phyloP scores from a whole-genome alignment of 2,113 vertebrate genomes.

The Tetraodon nigroviridis region DNA sequence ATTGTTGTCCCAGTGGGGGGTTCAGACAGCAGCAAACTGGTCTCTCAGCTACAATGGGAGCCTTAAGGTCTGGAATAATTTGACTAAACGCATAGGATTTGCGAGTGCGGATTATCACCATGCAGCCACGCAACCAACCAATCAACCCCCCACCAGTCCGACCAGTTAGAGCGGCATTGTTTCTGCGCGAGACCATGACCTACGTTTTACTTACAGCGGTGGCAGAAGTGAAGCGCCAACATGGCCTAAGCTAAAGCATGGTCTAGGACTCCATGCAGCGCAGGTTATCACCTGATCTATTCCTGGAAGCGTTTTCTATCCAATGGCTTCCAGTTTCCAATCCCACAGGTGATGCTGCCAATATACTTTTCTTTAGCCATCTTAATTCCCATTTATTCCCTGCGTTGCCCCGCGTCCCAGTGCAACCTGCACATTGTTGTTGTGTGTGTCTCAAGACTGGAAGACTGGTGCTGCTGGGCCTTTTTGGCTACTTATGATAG shows the following conservation, averaged over 20 bases:
- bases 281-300: slow-evolving; percentile 14
- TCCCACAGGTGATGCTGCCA: slow-evolving; percentile 35
- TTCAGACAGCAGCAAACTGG: slow-evolving; percentile 62
- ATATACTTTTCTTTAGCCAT: slow-evolving; percentile 35
- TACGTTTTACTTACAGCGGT: slow-evolving; percentile 25
- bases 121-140: slow-evolving; percentile 60
- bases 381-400: slow-evolving; percentile 65
- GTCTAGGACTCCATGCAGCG: neutral
- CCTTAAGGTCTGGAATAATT: slow-evolving; percentile 71
- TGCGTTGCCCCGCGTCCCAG: slow-evolving; percentile 34
- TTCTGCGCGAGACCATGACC: slow-evolving; percentile 23
- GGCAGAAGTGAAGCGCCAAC: slow-evolving; percentile 15
- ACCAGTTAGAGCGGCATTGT: slow-evolving; percentile 47
- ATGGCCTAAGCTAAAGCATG: slow-evolving; percentile 12
- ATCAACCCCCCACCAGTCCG: slow-evolving; percentile 51
- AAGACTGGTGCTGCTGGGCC: slow-evolving; percentile 23
- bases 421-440: slow-evolving; percentile 34
- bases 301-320: slow-evolving; percentile 21
- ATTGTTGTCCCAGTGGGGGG: slow-evolving; percentile 67
- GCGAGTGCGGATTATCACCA: slow-evolving; percentile 63
- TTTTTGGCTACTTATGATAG: slow-evolving; percentile 43
- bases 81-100: slow-evolving; percentile 73
- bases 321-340: slow-evolving; percentile 5
- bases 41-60: slow-evolving; percentile 60
- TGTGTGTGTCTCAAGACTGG: slow-evolving; percentile 25